Evolutionary conservation across 2,113 vertebrate genomes (phyloP).

Genomic region (Chaetodon auriga): DNA sequence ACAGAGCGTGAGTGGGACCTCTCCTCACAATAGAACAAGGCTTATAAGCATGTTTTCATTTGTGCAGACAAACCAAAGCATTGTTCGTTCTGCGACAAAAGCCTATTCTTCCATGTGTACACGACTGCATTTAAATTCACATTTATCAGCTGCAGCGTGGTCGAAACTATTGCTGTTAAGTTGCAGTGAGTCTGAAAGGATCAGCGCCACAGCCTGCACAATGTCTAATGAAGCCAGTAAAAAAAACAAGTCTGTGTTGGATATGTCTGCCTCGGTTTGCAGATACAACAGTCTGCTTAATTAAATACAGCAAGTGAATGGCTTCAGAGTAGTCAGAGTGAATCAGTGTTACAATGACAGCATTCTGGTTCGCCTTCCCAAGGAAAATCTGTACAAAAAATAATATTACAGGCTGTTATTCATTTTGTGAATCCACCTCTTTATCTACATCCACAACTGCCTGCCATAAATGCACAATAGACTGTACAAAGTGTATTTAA

Average conservation of each 20-base stretch:
- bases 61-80: conserved; percentile 20
- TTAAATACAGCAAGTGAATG: conserved; percentile 47
- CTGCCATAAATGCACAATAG: not conserved
- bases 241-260: conserved; percentile 27
- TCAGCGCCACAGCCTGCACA: conserved; percentile 41
- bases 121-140: conserved; percentile 39
- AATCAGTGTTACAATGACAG: conserved; percentile 44
- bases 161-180: conserved; percentile 23
- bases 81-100: conserved; percentile 29
- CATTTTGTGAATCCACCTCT: not conserved
- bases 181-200: conserved; percentile 22
- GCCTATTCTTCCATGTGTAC: conserved; percentile 38
- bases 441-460: not conserved
- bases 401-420: not conserved
- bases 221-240: conserved; percentile 49
- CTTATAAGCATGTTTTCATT: conserved; percentile 9
- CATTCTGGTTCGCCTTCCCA: conserved; percentile 17
- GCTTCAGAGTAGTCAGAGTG: conserved; percentile 26
- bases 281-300: conserved; percentile 30
- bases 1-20: not conserved
- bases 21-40: conserved; percentile 17
- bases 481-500: conserved; percentile 4
- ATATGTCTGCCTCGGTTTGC: conserved; percentile 32
- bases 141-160: conserved; percentile 33
- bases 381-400: not conserved